Base-by-base conservation (phyloP, 2,888 invertebrate genomes). In the Ennomos quercinarius region DNA sequence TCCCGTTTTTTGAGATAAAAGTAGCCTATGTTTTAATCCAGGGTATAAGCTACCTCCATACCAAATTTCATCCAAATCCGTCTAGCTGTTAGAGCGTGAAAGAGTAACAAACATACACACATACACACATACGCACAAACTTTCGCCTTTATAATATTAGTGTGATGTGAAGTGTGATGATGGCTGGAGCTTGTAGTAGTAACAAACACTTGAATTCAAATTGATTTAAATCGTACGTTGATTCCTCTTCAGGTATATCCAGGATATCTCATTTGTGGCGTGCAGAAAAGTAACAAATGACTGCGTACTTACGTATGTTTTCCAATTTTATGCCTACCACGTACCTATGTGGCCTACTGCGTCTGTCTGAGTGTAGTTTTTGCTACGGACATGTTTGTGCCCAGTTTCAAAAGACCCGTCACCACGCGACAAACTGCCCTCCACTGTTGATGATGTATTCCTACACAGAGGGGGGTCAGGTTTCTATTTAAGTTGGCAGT, bases 271-370 rank as follows among this genome's bases (percentile, higher is more conserved):
- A 89, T 89, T 89, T 89, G 86, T 79, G 84, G 84, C 77, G 78
- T 77, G 77, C 42, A 51, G 77, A 75, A 78, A 80, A 84, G 81
- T 80, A 83, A 80, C 81, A 78, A 76, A 76, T 76, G 75, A 71
- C 79, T 83, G 84, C 75, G 73, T 83, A 78, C n/a, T n/a, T n/a
- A n/a, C 68, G 80, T 89, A 87, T 86, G 88, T 88, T 91, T 90
- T 87, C 83, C 83, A 89, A 90, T 90, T 91, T 91, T 91, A 90
- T 89, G 89, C 89, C 86, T 87, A 84, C 86, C 81, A 77, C 84
- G 83, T 83, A 50, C 41, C 42, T 50, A 50, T 35, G 36, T 42
- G 42, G 50, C 41, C 50, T 35, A 10, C 68, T 69, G 41, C 46
- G 12, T 56, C 56, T 70, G 79, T 80, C 84, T 80, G 84, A 64